Evolutionary conservation across 2,888 invertebrate genomes (phyloP).

Genomic region (Noctua janthe): DNA sequence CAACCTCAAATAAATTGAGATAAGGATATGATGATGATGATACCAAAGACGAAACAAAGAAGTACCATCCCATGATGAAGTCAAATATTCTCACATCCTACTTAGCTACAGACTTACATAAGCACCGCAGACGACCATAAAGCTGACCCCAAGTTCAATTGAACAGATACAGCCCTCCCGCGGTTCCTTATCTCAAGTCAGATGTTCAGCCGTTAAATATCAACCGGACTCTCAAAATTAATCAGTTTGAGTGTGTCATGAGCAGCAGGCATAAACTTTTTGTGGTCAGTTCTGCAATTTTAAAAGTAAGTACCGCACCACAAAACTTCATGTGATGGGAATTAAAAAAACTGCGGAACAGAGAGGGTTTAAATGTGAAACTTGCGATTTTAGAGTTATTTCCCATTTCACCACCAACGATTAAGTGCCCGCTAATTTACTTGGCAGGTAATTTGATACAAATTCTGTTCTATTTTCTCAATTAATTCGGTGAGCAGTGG

Average conservation of each 20-base stretch:
- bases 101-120: slow-evolving; percentile 29
- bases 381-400: too few relatives aligned
- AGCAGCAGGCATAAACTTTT: slow-evolving; percentile 9
- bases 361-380: neutral
- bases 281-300: neutral
- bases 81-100: slow-evolving; percentile 2
- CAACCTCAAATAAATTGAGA: neutral
- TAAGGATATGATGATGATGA: neutral
- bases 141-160: slow-evolving; percentile 53
- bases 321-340: neutral
- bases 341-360: neutral
- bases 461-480: too few relatives aligned
- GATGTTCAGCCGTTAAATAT: slow-evolving; percentile 35
- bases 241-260: slow-evolving; percentile 46
- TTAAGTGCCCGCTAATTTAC: too few relatives aligned
- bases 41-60: neutral
- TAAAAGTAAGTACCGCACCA: slow-evolving; percentile 33
- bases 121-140: neutral
- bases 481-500: too few relatives aligned
- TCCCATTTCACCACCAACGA: too few relatives aligned
- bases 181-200: slow-evolving; percentile 45
- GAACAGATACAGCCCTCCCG: slow-evolving; percentile 54
- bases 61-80: neutral
- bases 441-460: too few relatives aligned
- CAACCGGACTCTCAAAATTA: slow-evolving; percentile 15